Evolutionary conservation across 2,797 vertebrate species (phyloP).

Genomic region (Phrynocephalus forsythii): DNA sequence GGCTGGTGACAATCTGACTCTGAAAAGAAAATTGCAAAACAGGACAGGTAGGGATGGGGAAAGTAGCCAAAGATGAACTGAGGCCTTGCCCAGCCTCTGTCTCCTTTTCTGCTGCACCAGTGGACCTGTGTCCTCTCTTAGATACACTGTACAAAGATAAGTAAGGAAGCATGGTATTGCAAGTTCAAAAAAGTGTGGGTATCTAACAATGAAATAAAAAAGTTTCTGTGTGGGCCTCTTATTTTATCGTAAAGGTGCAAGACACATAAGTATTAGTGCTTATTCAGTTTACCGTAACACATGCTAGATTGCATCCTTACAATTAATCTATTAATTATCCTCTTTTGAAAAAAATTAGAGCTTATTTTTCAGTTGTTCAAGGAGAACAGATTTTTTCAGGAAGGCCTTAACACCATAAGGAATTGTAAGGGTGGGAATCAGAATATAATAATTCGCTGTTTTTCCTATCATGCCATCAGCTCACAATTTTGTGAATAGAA

Average conservation of each 20-base stretch:
- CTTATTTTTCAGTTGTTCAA: not conserved
- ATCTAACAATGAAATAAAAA: not conserved
- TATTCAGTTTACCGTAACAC: not conserved
- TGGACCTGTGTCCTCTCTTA: not conserved
- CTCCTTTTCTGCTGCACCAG: no score
- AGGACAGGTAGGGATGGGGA: no score
- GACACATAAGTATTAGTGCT: not conserved
- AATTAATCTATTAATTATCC: not conserved
- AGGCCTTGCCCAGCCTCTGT: no score
- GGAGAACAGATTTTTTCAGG: constrained; percentile 7
- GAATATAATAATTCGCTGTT: not conserved
- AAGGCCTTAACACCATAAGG: constrained; percentile 3
- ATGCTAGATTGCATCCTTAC: not conserved
- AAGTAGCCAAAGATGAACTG: no score
- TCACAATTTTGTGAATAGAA: constrained; percentile 21
- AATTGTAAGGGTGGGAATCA: not conserved
- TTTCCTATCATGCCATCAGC: not conserved
- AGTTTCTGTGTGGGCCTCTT: not conserved
- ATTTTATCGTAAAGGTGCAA: not conserved
- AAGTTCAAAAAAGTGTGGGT: not conserved
- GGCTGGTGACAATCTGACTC: no score
- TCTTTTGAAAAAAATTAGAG: not conserved
- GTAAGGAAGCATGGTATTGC: not conserved
- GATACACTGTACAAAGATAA: not conserved
- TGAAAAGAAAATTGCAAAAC: no score